Evolutionary conservation across 2,888 invertebrate species (phyloP).

Genomic region (Drosophila anomelani): DNA sequence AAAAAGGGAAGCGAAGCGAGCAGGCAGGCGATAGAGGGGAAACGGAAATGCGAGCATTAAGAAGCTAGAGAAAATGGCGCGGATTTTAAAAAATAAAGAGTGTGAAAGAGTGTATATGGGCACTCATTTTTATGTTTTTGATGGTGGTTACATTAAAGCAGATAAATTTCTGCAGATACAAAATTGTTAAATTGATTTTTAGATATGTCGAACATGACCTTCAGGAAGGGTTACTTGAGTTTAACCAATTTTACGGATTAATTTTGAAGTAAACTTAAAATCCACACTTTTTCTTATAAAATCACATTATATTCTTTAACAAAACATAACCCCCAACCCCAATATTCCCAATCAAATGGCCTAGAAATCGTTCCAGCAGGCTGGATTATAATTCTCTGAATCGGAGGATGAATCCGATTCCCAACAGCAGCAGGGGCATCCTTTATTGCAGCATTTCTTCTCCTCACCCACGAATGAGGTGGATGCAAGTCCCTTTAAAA

Average conservation of each 20-base stretch:
- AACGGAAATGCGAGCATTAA: conserved; percentile 76
- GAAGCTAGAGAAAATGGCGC: conserved; percentile 13
- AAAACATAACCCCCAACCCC: background rate
- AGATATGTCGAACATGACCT: too few species aligned
- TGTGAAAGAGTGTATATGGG: background rate
- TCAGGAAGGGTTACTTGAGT: background rate
- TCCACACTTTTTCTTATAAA: background rate
- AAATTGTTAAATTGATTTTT: background rate
- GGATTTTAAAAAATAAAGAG: background rate
- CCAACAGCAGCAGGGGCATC: background rate
- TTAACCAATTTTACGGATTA: background rate
- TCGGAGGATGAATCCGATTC: conserved; percentile 2
- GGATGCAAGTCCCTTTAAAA: conserved; percentile 21
- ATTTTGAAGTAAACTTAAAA: background rate
- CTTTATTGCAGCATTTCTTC: conserved; percentile 5
- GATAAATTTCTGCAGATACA: background rate
- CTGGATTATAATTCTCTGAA: background rate
- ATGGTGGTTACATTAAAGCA: background rate
- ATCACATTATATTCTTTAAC: background rate
- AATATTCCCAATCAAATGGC: conserved; percentile 3
- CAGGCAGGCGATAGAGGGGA: conserved; percentile 32
- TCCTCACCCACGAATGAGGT: background rate
- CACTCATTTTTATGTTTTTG: background rate
- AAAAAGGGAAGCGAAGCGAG: background rate
- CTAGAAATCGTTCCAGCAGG: conserved; percentile 8